A percentile compares a stretch with the other conserved stretches of the same genome.
Evolutionary conservation across 2,888 invertebrate species (phyloP).

Genomic region (Lamellibrachia satsuma): DNA sequence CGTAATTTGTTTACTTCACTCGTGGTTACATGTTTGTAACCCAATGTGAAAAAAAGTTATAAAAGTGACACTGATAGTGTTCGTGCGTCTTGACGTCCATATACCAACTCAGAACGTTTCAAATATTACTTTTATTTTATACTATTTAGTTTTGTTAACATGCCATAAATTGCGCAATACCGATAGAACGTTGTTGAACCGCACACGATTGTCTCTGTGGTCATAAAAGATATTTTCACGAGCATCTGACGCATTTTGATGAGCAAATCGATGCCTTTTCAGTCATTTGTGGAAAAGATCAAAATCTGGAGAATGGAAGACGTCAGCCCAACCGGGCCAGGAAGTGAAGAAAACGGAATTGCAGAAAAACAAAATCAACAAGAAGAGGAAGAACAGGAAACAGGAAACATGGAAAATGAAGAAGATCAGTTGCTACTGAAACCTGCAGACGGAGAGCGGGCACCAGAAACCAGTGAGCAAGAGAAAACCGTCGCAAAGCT

Average conservation of each 20-base stretch:
- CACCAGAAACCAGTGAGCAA: not conserved
- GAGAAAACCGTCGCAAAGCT: not conserved
- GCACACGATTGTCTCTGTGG: not conserved
- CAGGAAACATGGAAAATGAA: not conserved
- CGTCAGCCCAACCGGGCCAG: not conserved
- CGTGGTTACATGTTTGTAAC: not conserved
- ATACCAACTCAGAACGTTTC: not conserved
- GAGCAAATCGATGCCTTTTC: not conserved
- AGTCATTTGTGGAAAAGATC: conserved; percentile 17
- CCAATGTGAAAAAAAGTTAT: not conserved
- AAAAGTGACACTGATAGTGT: not conserved
- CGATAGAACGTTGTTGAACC: not conserved
- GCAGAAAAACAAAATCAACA: not conserved
- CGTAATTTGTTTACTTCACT: not conserved
- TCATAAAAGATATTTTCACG: not conserved
- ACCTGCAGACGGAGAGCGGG: not conserved
- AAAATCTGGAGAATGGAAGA: not conserved
- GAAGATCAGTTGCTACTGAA: not conserved
- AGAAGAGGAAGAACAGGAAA: not conserved
- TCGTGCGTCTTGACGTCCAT: too few species aligned
- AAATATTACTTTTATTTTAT: too few species aligned
- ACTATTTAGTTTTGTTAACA: too few species aligned
- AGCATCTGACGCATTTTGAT: not conserved
- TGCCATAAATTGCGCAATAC: not conserved
- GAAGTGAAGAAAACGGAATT: not conserved